These are phyloP conservation scores for Microdon myrmicae DNA, from an alignment of 2,888 invertebrate genomes.

Conservation along the genomic window DNA sequence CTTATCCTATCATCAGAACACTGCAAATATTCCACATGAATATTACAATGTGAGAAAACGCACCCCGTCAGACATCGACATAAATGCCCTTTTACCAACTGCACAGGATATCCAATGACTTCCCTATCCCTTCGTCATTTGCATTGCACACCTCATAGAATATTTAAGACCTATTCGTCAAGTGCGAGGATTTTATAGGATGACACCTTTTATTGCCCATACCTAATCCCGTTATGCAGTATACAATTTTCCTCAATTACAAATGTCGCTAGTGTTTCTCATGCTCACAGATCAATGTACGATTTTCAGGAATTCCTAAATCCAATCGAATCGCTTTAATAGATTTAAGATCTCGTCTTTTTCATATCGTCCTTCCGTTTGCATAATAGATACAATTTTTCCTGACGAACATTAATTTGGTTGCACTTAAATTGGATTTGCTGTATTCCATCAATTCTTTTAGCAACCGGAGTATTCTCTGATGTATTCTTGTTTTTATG, in stretches of 20 bases:
- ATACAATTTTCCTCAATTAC: constrained; percentile 24
- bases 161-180: constrained; percentile 44
- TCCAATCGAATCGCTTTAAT: constrained; percentile 65
- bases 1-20: no score
- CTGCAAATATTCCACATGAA: no score
- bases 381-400: constrained; percentile 30
- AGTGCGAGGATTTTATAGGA: constrained; percentile 46
- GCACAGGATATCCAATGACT: no score
- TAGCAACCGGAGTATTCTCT: constrained; percentile 6
- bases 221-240: constrained; percentile 62
- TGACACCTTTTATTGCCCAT: constrained; percentile 64
- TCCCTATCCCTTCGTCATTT: constrained; percentile 25
- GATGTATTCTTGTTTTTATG: constrained; percentile 37
- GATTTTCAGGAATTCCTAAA: constrained; percentile 51
- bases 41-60: no score
- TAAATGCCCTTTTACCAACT: no score
- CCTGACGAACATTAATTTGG: constrained; percentile 40
- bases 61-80: no score
- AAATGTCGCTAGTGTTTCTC: constrained; percentile 19
- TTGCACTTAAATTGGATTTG: constrained; percentile 44
- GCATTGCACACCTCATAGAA: constrained; percentile 22
- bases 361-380: constrained; percentile 13
- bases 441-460: constrained; percentile 43
- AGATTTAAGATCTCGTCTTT: constrained; percentile 57
- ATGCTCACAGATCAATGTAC: constrained; percentile 24